Base-by-base conservation (phyloP, 1,140 invertebrate genomes). In the Linepithema humile region DNA sequence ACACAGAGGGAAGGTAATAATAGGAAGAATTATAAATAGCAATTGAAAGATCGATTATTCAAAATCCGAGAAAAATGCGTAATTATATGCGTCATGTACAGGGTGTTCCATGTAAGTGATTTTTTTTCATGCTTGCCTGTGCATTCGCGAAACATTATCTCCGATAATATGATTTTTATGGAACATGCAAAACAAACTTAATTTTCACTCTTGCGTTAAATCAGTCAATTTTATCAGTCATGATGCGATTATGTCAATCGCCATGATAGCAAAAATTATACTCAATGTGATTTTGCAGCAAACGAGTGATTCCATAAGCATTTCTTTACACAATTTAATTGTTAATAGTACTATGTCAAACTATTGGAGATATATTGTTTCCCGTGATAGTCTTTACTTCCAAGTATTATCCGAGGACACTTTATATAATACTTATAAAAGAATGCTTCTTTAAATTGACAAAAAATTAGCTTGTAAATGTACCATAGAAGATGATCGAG, bases 11-110 rank as follows among this genome's bases (percentile, higher is more conserved):
- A 60, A 67, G 15, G 12, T 64, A 40, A 88, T 74, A 93, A 94
- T 93, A 93, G 93, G 82, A 92, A 85, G 73, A 57, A 84, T n/a
- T 10, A 53, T 17, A 35, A 32, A 64, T 64, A 23, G 38, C 1
- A 12, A 17, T 43, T 55, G 35, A 5, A 70, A 32, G 4, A 7
- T 7, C 55, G 23, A 23, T n/a, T 3, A 12, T 10, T 9, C 53
- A 57, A 9, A 55, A 9, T 9, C n/a, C 40, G 20, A 69, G 9
- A 40, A 40, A 53, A 35, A 53, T 70, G 32, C 48, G 50, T 69
- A 69, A 80, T 38, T 55, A 15, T 80, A 20, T 35, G 40, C 40
- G 29, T 64, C 7, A 40, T 38, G 35, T 73, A 72, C 15, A 73
- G 35, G 29, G 1, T 80, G 10, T 70, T 43, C 38, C 48, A 15